Evolutionary conservation across 1,140 invertebrate species (phyloP).

Genomic region (Diabrotica undecimpunctata): DNA sequence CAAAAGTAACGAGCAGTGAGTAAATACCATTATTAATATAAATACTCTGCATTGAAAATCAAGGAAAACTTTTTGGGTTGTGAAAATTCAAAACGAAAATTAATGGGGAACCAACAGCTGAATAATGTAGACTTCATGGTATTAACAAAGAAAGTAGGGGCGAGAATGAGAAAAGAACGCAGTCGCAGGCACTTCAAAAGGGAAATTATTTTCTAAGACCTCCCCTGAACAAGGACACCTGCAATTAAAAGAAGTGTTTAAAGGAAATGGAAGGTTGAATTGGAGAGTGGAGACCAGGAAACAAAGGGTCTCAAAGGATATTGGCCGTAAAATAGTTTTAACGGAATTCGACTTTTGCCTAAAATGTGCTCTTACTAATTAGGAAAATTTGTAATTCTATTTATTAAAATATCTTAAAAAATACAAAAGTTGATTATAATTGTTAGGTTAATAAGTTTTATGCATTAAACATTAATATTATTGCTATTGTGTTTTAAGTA

Average conservation of each 20-base stretch:
- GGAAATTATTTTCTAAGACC: conserved; percentile 10
- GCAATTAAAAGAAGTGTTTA: conserved; percentile 11
- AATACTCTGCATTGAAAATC: not conserved
- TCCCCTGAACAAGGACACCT: conserved; percentile 3
- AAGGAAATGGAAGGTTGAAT: conserved; percentile 13
- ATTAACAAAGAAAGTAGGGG: conserved; percentile 8
- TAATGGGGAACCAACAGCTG: conserved; percentile 5
- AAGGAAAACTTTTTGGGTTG: not conserved
- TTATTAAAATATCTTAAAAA: too few species aligned
- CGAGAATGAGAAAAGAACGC: conserved; percentile 7
- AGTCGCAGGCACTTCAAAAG: conserved; percentile 12
- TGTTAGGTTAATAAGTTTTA: too few species aligned
- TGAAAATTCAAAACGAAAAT: conserved; percentile 7
- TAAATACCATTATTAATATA: not conserved
- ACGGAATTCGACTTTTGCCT: too few species aligned
- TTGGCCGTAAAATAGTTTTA: not conserved
- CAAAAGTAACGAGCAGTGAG: not conserved
- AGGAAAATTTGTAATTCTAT: too few species aligned
- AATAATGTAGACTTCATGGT: conserved; percentile 10
- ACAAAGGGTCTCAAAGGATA: conserved; percentile 2
- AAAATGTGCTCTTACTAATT: too few species aligned
- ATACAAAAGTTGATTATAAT: too few species aligned
- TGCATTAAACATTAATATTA: too few species aligned
- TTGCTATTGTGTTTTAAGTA: too few species aligned
- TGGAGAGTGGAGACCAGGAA: not conserved